Conservation (phyloP, 2,113 vertebrate genomes). For the Lepus timidus region DNA sequence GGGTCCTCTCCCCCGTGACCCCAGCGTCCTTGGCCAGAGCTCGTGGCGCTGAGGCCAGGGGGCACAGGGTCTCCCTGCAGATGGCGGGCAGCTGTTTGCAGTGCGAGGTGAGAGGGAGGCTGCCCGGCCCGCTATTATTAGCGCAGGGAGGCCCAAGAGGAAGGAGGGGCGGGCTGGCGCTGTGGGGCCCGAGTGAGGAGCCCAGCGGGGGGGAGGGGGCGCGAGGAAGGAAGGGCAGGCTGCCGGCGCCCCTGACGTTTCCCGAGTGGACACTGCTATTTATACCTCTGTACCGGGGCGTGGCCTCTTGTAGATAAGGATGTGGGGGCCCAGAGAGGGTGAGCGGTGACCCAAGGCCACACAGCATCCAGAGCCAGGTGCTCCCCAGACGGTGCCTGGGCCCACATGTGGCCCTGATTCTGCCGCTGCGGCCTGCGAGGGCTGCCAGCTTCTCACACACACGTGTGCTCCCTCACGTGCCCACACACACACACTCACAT, state of each 20-base stretch:
- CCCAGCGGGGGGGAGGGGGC: background rate
- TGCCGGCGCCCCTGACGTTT: background rate
- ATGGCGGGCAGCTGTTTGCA: background rate
- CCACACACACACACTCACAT: no score
- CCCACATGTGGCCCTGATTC: background rate
- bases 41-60: rapidly evolving
- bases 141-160: background rate
- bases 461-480: no score
- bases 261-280: conserved; percentile 30
- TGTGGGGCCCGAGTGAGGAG: background rate
- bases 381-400: no score
- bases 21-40: rapidly evolving
- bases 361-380: background rate
- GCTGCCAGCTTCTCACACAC: no score
- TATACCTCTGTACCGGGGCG: background rate
- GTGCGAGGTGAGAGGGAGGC: background rate
- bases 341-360: background rate
- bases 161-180: background rate
- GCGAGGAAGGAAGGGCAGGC: conserved; percentile 39
- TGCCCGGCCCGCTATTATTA: background rate
- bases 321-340: background rate
- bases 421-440: background rate
- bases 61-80: background rate
- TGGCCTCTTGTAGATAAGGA: background rate
- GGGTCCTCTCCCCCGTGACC: background rate